Evolutionary conservation across 2,888 invertebrate genomes (phyloP).

Genomic region (Watsonalla cultraria): DNA sequence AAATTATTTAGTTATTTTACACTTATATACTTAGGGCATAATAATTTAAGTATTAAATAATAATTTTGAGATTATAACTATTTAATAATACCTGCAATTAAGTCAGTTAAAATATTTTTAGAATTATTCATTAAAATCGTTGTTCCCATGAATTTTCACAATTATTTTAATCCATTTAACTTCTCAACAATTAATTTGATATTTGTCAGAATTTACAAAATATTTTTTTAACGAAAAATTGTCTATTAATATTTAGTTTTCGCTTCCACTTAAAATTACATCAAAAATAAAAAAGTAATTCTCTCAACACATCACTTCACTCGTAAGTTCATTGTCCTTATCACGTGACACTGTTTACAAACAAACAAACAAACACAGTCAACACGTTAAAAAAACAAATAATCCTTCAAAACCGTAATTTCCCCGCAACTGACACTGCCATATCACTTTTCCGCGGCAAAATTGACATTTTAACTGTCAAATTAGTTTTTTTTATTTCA

Average conservation of each 20-base stretch:
- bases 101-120: too few species aligned
- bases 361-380: slow-evolving; percentile 26
- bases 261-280: not conserved
- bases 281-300: slow-evolving; percentile 6
- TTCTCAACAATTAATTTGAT: too few species aligned
- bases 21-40: too few species aligned
- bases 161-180: too few species aligned
- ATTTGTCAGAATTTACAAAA: too few species aligned
- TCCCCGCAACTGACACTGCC: not conserved
- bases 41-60: too few species aligned
- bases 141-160: too few species aligned
- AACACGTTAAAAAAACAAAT: slow-evolving; percentile 5
- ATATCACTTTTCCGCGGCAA: not conserved
- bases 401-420: slow-evolving; percentile 2
- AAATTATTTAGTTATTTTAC: too few species aligned
- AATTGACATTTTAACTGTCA: not conserved
- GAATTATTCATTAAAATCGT: too few species aligned
- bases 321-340: slow-evolving; percentile 21
- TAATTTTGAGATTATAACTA: too few species aligned
- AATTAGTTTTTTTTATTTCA: not conserved
- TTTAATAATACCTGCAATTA: too few species aligned
- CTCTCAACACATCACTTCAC: slow-evolving; percentile 6
- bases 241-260: not conserved
- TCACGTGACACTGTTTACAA: slow-evolving; percentile 42
- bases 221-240: too few species aligned